Base-by-base conservation (phyloP, 2,888 invertebrate species). In the Fragum fragum region DNA sequence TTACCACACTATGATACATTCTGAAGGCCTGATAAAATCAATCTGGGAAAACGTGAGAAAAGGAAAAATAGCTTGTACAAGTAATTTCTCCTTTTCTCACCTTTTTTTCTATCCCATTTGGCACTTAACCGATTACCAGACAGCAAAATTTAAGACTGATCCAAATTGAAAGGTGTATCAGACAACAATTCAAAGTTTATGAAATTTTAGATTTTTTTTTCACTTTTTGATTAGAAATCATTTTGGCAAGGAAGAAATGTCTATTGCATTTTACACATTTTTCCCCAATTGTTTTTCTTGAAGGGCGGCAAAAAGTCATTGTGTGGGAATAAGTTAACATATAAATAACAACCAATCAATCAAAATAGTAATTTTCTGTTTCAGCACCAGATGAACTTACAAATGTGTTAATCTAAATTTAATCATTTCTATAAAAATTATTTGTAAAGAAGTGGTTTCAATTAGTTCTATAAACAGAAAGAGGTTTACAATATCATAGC, bases 21-120 rank as follows among this genome's bases (percentile, higher is more conserved):
- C n/a, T n/a, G n/a, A n/a, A n/a, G n/a, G n/a, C n/a, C n/a, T n/a
- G n/a, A n/a, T n/a, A n/a, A n/a, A n/a, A n/a, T n/a, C n/a, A n/a
- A n/a, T n/a, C n/a, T n/a, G n/a, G n/a, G n/a, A n/a, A n/a, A n/a
- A n/a, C 32, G 39, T 63, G 39, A 36, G 32, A 63, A 36, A 63
- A 32, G 63, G 36, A 63, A 18, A 63, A 55, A 63, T 32, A 32
- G 63, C 29, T 63, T 16, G 29, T 63, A 63, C n/a, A 29, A 32
- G 39, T 36, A 59, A 32, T 63, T 63, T 66, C 21, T 66, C 2
- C 39, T n/a, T 66, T 36, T 66, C n/a, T 39, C 23, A 66, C 21
- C 32, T 28, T 66, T 32, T 42, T 66, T 66, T 36, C 42, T 9
- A n/a, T 11, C 6, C n/a, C n/a, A n/a, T n/a, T n/a, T n/a, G n/a